Evolutionary conservation across 1,140 invertebrate species (phyloP), one percentile per base, ranked within the genome.

Genomic region (Hypothenemus hampei): DNA sequence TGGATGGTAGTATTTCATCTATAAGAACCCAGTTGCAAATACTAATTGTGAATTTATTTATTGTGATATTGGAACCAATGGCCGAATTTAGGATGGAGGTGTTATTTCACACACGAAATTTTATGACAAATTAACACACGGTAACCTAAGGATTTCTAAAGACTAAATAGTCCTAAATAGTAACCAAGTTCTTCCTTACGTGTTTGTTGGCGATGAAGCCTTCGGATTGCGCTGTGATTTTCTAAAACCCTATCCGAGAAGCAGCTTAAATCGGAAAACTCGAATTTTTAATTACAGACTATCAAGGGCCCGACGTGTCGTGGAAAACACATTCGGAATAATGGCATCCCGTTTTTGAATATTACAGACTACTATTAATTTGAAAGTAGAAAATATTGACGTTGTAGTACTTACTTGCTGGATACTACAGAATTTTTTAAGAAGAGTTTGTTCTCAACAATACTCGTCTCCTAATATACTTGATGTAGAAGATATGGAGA

Each of bases 321-420:
- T 56, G 13, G 53, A 56, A 22, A 56, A 56, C 24, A 26, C 45
- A 26, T 56, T 56, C 41, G 41, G 52, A 20, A 47, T 55, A 15
- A 23, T 55, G 21, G 52, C 51, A 8, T 15, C 11, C 29, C 39
- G 52, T 33, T 47, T 55, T 24, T 15, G 45, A 37, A 26, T 56
- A 19, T 40, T 56, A 21, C 43, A 23, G 10, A 55, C 52, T 22
- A 1, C 18, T 10, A 55, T 55, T 22, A 55, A 46, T 39, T 46
- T 55, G 13, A 46, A 55, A 11, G 13, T 46, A 4, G 33, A 53
- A 10, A 45, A 53, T 36, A 45, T 53, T 45, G 35, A 55, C n/a
- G 20, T 11, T 39, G 40, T 57, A n/a, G 16, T 59, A n/a, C n/a
- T n/a, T n/a, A n/a, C n/a, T n/a, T n/a, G n/a, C n/a, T n/a, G n/a